Base-by-base conservation (phyloP, 2,113 vertebrate species). In the Merops nubicus region DNA sequence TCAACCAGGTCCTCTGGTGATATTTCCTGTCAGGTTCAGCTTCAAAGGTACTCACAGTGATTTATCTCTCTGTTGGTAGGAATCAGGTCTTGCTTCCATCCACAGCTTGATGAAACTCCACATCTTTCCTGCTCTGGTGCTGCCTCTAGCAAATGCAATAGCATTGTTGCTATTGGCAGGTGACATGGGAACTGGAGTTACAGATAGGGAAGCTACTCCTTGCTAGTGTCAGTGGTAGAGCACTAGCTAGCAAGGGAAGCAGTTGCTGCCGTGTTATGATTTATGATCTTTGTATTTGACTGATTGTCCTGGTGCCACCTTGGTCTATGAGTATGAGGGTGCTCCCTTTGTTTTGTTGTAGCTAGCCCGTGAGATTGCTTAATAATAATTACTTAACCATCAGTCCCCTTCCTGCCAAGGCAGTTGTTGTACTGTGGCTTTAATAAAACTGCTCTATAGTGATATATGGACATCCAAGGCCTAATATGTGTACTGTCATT, bases 361-460 rank as follows among this genome's bases (percentile, higher is more conserved):
- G 11, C 4, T 73, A 77, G 33, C 68, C 45, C 83, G 79, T 83
- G 51, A 88, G 54, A 47, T 47, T n/a, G n/a, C n/a, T n/a, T n/a
- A 85, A 47, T 17, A 15, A 40, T 54, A 75, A 91, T 87, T 34
- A 50, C 62, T 91, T 75, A 76, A 91, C 73, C 53, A 69, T 77
- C 50, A 54, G 22, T 50, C 57, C 36, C 33, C 93, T 64, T 81
- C 51, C 85, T 87, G 50, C 29, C 36, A 81, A 40, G 65, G 54
- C 81, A 91, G 28, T n/a, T 89, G 73, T 88, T 87, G 85, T 81
- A 89, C 85, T 94, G 72, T 16, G 0, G 59, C 76, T 72, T 88
- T 86, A 91, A 93, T 85, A 95, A 95, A 97, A 69, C 45, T 80
- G 67, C 51, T 89, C 45, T 28, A n/a, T 47, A 83, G 75, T 94